Percentiles rank a stretch among this genome's conserved stretches.
These are phyloP conservation scores for Proterorhinus semilunaris DNA, from an alignment of 2,113 vertebrate species.

Conservation along the genomic window DNA sequence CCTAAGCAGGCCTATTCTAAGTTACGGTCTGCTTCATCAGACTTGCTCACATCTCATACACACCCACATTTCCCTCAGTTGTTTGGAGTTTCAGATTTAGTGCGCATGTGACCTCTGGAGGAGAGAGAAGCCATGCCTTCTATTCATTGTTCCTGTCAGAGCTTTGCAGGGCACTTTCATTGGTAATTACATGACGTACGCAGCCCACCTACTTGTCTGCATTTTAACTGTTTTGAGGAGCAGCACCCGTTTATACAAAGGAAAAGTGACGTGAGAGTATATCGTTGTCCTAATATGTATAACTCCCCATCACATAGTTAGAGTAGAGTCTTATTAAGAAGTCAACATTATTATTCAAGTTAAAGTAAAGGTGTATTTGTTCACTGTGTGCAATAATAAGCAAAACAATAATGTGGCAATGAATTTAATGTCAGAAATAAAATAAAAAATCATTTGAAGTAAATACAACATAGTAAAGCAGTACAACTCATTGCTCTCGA, in stretches of 20 bases:
- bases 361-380: no score
- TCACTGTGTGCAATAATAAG: no score
- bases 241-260: conserved; percentile 22
- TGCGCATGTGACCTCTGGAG: conserved; percentile 38
- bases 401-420: no score
- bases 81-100: conserved; percentile 31
- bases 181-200: conserved; percentile 53
- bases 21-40: neutral
- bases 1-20: neutral
- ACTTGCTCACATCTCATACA: neutral
- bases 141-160: conserved; percentile 14
- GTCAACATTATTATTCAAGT: no score
- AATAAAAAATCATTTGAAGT: neutral
- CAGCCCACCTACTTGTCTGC: conserved; percentile 35
- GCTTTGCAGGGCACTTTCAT: conserved; percentile 24
- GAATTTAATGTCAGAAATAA: no score
- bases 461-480: neutral
- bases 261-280: conserved; percentile 7
- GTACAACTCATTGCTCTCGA: neutral
- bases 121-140: conserved; percentile 5
- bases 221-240: conserved; percentile 1
- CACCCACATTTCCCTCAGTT: conserved; percentile 4
- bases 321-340: no score
- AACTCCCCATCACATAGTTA: no score
- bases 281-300: neutral